Evolutionary conservation across 2,797 vertebrate species (phyloP), one percentile per base, ranked within the genome.

Genomic region (Micrastur ruficollis): DNA sequence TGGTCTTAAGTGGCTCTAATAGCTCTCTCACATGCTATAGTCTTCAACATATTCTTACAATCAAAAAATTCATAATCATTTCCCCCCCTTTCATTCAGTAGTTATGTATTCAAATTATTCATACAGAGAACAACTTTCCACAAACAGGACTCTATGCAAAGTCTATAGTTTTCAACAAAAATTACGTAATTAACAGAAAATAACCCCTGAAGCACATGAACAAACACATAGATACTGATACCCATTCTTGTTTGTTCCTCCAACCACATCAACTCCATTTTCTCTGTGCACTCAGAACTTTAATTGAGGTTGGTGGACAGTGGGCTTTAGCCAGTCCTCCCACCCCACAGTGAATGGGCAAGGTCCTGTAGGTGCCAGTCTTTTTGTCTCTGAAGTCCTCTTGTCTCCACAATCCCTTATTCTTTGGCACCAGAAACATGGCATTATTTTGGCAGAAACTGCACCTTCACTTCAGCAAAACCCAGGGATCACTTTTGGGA

Each of bases 221-320:
- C 18, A 86, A 83, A 83, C 27, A 53, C 0, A 0, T 8, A 31
- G 32, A 65, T n/a, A 75, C 5, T 6, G 32, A 44, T 6, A 74
- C 5, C 12, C 26, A 13, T 42, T 70, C 36, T 59, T 66, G 10
- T 53, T 47, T 67, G 26, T 16, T 84, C 42, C 34, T 81, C 79
- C n/a, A 66, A 34, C 18, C 38, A 73, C 21, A n/a, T 21, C 25
- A 31, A 68, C 15, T 49, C 16, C 20, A 31, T 34, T 70, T 89
- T 36, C 50, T 12, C 47, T 36, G 15, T 32, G 40, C 19, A 26
- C 27, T 71, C 72, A 42, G 56, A 78, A 56, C 23, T 82, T 46
- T 27, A 75, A 52, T 11, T 2, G 15, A 62, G n/a, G 59, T 8
- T 32, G 19, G 20, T 50, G 44, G 22, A 53, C 40, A 86, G 29